Conservation (phyloP, 2,888 invertebrate genomes). For the Ichneumoninae sp. region DNA sequence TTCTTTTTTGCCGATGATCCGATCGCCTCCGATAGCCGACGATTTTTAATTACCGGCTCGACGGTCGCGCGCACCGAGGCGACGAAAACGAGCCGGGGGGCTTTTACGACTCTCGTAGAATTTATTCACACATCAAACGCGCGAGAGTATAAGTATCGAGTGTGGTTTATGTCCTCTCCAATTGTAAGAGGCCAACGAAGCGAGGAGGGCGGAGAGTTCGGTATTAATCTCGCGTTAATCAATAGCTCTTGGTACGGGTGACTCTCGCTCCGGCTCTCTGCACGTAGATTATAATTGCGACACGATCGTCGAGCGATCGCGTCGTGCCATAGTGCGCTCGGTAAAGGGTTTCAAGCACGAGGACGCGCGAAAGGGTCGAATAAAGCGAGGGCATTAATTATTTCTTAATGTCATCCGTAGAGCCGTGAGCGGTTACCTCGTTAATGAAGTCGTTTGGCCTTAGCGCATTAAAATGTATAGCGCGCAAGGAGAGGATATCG, state of each 20-base stretch:
- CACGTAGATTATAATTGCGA: constrained; percentile 67
- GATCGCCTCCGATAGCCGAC: constrained; percentile 17
- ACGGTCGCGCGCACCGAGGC: constrained; percentile 51
- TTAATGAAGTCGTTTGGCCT: constrained; percentile 60
- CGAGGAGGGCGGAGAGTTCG: constrained; percentile 1
- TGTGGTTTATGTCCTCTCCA: constrained; percentile 47
- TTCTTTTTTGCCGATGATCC: constrained; percentile 33
- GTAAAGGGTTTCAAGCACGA: constrained; percentile 18
- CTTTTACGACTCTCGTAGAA: constrained; percentile 64
- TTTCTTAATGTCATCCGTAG: constrained; percentile 47
- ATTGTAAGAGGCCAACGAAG: constrained; percentile 33
- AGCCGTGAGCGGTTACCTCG: constrained; percentile 25
- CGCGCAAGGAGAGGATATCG: constrained; percentile 17
- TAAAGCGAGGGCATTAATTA: constrained; percentile 48
- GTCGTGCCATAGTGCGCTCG: neutral
- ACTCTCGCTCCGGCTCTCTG: constrained; percentile 40
- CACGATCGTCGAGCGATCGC: constrained; percentile 40
- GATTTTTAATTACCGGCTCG: constrained; percentile 45
- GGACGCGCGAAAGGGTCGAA: constrained; percentile 32
- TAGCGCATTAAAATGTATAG: constrained; percentile 33
- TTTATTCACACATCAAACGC: constrained; percentile 62
- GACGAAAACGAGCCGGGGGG: constrained; percentile 66
- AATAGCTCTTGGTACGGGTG: constrained; percentile 42
- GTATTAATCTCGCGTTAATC: constrained; percentile 65
- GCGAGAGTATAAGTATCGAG: constrained; percentile 46